Percentiles rank a stretch among this genome's conserved stretches.
These are phyloP conservation scores for Tamandua tetradactyla DNA, from an alignment of 2,797 vertebrate species.

Conservation along the genomic window DNA sequence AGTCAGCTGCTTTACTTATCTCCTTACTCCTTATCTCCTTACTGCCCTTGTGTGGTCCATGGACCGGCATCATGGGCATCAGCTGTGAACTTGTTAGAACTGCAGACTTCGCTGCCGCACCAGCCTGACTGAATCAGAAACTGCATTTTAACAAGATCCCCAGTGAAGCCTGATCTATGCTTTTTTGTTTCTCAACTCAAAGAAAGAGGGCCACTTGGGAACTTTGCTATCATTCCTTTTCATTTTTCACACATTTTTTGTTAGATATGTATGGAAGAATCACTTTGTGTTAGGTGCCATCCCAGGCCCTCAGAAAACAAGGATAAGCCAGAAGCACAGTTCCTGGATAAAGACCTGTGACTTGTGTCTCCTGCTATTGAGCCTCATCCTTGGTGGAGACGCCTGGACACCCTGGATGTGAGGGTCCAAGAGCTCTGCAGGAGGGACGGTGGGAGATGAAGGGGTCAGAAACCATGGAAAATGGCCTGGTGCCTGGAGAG, in stretches of 20 bases:
- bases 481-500: not conserved
- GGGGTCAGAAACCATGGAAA: not conserved
- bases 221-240: not conserved
- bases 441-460: not conserved
- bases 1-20: not conserved
- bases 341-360: not conserved
- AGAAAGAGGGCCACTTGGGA: not conserved
- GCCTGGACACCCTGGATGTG: not conserved
- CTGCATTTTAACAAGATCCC: not conserved
- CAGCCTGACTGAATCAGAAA: not conserved
- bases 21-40: not conserved
- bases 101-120: not conserved
- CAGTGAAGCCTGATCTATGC: not conserved
- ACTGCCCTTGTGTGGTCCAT: not conserved
- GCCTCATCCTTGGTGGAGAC: not conserved
- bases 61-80: not conserved
- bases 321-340: not conserved
- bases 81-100: not conserved
- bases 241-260: not conserved
- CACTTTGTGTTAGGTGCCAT: not conserved
- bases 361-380: not conserved
- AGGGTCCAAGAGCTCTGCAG: not conserved
- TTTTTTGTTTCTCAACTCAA: constrained; percentile 30
- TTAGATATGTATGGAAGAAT: not conserved
- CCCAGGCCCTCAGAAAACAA: not conserved